Conservation (phyloP, 2,888 invertebrate genomes). For the Didymodactylos carnosus region DNA sequence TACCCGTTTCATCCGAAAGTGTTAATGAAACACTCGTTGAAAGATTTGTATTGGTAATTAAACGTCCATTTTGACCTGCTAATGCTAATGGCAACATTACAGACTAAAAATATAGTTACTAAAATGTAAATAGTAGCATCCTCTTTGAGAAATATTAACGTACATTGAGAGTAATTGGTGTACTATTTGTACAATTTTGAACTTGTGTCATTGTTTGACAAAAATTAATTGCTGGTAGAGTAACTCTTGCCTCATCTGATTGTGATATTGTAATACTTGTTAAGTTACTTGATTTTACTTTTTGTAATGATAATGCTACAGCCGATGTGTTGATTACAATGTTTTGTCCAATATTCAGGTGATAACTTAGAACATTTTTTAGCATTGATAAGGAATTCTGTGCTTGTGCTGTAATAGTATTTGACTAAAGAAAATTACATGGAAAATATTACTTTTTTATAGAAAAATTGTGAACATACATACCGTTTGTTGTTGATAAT, state of each 20-base stretch:
- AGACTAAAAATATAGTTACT: neutral
- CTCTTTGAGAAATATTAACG: neutral
- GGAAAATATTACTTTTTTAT: too few relatives aligned
- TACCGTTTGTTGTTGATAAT: neutral
- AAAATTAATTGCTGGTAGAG: neutral
- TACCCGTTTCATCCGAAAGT: constrained; percentile 14
- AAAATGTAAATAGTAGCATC: neutral
- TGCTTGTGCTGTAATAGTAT: neutral
- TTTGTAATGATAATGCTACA: neutral
- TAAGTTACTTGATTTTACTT: neutral
- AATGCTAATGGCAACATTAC: neutral
- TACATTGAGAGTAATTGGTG: neutral
- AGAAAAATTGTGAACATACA: too few relatives aligned
- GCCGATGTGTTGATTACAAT: neutral
- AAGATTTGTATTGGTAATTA: neutral
- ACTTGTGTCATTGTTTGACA: neutral
- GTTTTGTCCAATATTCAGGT: neutral
- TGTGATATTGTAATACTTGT: neutral
- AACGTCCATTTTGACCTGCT: neutral
- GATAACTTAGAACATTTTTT: neutral
- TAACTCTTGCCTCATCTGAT: neutral
- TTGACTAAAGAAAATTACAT: too few relatives aligned
- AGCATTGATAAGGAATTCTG: neutral
- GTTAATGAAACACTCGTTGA: constrained; percentile 5
- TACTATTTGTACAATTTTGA: neutral